These are phyloP conservation scores for Gobio gobio DNA, from an alignment of 2,113 vertebrate species.

Conservation along the genomic window DNA sequence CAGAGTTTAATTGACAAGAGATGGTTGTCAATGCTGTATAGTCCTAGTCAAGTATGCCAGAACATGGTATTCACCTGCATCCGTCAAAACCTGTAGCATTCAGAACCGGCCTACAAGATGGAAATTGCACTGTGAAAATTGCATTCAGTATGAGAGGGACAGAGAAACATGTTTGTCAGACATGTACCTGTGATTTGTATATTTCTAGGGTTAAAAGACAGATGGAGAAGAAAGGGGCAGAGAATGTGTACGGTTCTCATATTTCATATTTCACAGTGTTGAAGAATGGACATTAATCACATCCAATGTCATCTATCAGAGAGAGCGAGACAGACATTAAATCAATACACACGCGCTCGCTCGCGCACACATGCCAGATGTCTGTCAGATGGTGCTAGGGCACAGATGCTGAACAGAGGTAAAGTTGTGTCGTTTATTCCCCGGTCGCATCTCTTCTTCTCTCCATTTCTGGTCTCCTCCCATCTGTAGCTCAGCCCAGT, in stretches of 20 bases:
- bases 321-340: conserved; percentile 43
- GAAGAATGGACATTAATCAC: conserved; percentile 52
- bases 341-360: conserved; percentile 45
- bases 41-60: neutral
- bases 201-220: neutral
- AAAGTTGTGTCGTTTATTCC: conserved; percentile 33
- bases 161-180: conserved; percentile 61
- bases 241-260: conserved; percentile 24
- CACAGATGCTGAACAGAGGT: conserved; percentile 33
- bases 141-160: neutral
- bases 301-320: conserved; percentile 48
- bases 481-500: conserved; percentile 23
- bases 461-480: conserved; percentile 24
- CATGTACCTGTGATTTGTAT: conserved; percentile 19
- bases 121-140: conserved; percentile 11
- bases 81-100: neutral
- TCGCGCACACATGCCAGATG: conserved; percentile 42
- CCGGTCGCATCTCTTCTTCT: neutral
- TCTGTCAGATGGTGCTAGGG: conserved; percentile 27
- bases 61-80: neutral
- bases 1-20: conserved; percentile 10
- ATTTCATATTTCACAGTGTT: conserved; percentile 26
- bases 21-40: neutral
- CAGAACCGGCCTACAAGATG: neutral
- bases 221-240: neutral